Conservation (phyloP, 2,113 vertebrate genomes). For the Nothobranchius kuhntae region DNA sequence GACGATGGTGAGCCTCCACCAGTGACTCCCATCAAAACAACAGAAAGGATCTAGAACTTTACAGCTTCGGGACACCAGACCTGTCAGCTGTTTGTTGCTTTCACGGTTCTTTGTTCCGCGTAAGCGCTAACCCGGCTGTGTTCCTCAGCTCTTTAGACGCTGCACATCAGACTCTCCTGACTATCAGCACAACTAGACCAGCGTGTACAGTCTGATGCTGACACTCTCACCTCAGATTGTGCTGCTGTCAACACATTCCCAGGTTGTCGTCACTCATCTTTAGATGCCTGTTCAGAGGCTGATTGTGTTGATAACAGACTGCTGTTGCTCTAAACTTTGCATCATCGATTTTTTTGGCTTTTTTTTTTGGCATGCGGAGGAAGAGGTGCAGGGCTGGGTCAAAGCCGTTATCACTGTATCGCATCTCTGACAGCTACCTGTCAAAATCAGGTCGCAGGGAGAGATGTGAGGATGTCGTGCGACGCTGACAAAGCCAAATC, state of each 20-base stretch:
- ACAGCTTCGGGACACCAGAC: conserved; percentile 23
- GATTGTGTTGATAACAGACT: conserved; percentile 76
- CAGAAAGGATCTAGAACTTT: conserved; percentile 56
- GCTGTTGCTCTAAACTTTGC: conserved; percentile 71
- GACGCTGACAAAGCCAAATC: conserved; percentile 89
- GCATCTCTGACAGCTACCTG: conserved; percentile 85
- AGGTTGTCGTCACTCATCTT: conserved; percentile 71
- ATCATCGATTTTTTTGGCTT: conserved; percentile 47
- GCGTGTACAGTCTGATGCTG: conserved; percentile 34
- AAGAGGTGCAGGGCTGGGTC: conserved; percentile 68
- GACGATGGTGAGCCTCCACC: conserved; percentile 29
- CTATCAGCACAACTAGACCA: conserved; percentile 39
- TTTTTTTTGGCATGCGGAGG: conserved; percentile 25
- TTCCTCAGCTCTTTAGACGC: conserved; percentile 29
- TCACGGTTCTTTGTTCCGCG: conserved; percentile 18
- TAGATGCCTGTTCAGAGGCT: conserved; percentile 57
- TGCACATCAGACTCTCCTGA: conserved; percentile 50
- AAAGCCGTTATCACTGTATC: conserved; percentile 79
- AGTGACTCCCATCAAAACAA: conserved; percentile 34
- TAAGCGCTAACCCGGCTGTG: neutral
- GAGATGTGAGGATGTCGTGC: conserved; percentile 84
- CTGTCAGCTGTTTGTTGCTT: conserved; percentile 32
- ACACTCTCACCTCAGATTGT: conserved; percentile 65
- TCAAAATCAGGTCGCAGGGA: conserved; percentile 86
- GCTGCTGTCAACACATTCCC: conserved; percentile 72